These are phyloP conservation scores for Stenodera caucasica DNA, from an alignment of 2,888 invertebrate genomes.

Conservation along the genomic window DNA sequence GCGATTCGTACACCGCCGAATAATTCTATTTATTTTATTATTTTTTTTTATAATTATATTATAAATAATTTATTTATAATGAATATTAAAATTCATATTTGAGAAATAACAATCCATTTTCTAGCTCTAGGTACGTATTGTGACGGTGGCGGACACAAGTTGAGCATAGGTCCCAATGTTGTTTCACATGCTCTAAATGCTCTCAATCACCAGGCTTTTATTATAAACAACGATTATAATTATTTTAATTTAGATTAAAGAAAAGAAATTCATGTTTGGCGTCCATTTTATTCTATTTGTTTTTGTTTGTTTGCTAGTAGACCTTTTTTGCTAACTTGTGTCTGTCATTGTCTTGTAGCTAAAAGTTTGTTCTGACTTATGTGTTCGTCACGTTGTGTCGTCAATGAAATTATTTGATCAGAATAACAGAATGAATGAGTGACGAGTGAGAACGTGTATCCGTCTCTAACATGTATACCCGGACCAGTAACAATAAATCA, in stretches of 20 bases:
- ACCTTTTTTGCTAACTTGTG: conserved; percentile 55
- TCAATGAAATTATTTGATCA: conserved; percentile 37
- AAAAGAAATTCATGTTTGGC: conserved; percentile 36
- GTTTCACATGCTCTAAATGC: conserved; percentile 38
- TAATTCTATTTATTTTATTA: conserved; percentile 7
- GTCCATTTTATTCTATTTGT: conserved; percentile 35
- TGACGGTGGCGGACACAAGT: conserved; percentile 57
- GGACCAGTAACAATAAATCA: conserved; percentile 31
- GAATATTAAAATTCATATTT: background rate
- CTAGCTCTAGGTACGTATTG: conserved; percentile 54
- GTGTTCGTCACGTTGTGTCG: conserved; percentile 54
- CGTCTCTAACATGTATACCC: conserved; percentile 39
- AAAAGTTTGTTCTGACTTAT: conserved; percentile 49
- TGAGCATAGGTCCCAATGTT: conserved; percentile 48
- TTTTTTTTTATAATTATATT: background rate
- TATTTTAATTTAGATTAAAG: background rate
- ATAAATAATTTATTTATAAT: background rate
- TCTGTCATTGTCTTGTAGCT: conserved; percentile 59
- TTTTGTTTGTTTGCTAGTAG: conserved; percentile 49
- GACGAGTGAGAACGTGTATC: conserved; percentile 35
- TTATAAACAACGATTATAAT: no score
- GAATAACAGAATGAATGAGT: conserved; percentile 33
- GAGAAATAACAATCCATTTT: conserved; percentile 36
- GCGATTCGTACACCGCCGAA: conserved; percentile 31
- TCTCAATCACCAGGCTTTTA: conserved; percentile 34